phyloP scores from a whole-genome alignment of 2,797 vertebrate genomes.

The Phrynocephalus guinanensis region DNA sequence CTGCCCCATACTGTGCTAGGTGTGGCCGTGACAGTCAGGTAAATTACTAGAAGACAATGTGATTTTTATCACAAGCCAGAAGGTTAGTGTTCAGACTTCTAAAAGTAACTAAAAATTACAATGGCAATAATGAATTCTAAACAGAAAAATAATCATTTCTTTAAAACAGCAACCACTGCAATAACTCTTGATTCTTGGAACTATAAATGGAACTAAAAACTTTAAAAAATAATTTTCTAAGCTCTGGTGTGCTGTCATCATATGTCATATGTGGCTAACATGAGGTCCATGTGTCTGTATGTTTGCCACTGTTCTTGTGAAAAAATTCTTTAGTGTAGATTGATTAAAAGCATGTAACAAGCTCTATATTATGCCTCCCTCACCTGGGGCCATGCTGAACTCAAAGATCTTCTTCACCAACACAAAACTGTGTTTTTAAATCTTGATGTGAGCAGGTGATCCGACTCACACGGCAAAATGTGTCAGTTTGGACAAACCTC shows the following conservation, averaged over 20 bases:
- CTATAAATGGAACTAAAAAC: neutral
- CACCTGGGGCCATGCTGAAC: neutral
- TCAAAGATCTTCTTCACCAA: neutral
- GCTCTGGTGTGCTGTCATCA: neutral
- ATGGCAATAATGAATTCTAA: neutral
- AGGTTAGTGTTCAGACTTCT: too few relatives aligned
- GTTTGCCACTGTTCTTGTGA: neutral
- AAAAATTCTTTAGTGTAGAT: neutral
- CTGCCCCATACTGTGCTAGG: neutral
- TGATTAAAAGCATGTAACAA: too few relatives aligned
- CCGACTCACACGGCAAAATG: constrained; percentile 12
- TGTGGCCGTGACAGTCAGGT: neutral
- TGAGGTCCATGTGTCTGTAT: neutral
- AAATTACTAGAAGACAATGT: neutral
- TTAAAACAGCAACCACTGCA: neutral
- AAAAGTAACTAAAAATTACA: too few relatives aligned
- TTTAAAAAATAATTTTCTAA: neutral
- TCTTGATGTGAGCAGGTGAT: constrained; percentile 21
- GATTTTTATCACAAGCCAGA: neutral
- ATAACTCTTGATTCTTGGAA: neutral
- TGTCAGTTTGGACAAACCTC: constrained; percentile 3
- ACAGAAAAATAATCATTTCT: neutral
- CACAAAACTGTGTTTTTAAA: neutral
- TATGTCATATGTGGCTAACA: too few relatives aligned
- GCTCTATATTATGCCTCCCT: too few relatives aligned